Conservation (phyloP, 2,113 vertebrate genomes). For the Tapirus terrestris region DNA sequence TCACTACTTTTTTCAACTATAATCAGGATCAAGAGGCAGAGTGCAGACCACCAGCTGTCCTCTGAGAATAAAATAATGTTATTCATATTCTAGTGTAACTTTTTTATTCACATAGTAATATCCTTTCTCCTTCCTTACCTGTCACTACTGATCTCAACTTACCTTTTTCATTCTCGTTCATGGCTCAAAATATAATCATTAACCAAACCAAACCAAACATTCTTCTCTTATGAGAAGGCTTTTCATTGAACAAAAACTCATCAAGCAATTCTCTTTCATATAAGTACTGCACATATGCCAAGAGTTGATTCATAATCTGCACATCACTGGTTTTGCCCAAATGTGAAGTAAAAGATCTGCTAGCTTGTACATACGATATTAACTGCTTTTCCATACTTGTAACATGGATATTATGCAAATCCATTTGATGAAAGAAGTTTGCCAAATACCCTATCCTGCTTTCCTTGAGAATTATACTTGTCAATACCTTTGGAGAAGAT, state of each 20-base stretch:
- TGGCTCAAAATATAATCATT: conserved; percentile 3
- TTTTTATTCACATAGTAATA: background rate
- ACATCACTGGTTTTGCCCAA: background rate
- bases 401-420: background rate
- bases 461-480: background rate
- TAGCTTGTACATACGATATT: background rate
- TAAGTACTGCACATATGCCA: background rate
- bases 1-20: background rate
- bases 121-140: background rate
- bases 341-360: conserved; percentile 6
- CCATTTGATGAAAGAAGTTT: background rate
- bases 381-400: background rate
- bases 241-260: background rate
- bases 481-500: background rate
- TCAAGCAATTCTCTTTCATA: background rate
- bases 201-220: background rate
- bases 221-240: background rate
- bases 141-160: background rate
- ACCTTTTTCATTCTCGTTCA: background rate
- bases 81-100: background rate
- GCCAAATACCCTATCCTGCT: background rate
- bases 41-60: background rate
- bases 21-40: background rate
- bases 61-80: background rate
- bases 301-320: background rate